Conservation (phyloP, 2,888 invertebrate species). For the Drosophila kambysellisi region DNA sequence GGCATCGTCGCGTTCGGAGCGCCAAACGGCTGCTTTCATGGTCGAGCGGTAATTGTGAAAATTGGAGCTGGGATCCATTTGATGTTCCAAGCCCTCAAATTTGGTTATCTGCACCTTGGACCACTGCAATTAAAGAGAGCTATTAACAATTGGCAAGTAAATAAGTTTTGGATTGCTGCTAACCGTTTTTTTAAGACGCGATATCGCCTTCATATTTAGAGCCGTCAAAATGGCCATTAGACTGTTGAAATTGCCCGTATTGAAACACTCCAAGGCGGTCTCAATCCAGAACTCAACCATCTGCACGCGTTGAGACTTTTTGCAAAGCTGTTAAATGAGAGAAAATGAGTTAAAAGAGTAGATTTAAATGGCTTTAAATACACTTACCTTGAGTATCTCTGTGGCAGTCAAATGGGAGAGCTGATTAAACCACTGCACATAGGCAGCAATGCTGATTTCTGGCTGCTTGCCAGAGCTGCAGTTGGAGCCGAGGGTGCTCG, state of each 20-base stretch:
- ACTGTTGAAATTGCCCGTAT: constrained; percentile 98
- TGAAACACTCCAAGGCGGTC: constrained; percentile 97
- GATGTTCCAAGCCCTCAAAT: constrained; percentile 92
- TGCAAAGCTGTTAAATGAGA: constrained; percentile 89
- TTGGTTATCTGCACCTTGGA: constrained; percentile 92
- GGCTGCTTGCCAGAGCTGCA: constrained; percentile 21
- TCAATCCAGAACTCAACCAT: constrained; percentile 98
- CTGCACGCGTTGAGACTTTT: constrained; percentile 95
- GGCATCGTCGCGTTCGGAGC: constrained; percentile 89
- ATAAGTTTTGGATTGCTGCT: constrained; percentile 70
- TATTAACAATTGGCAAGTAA: background rate
- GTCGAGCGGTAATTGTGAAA: constrained; percentile 94
- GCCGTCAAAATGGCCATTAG: constrained; percentile 98
- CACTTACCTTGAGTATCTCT: constrained; percentile 93
- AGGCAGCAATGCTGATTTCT: constrained; percentile 92
- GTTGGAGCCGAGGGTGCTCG: constrained; percentile 89
- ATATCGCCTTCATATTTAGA: constrained; percentile 95
- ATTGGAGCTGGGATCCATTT: constrained; percentile 94
- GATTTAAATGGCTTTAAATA: accelerated
- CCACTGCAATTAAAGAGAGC: constrained; percentile 88
- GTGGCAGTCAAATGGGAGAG: constrained; percentile 97
- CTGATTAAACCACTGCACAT: constrained; percentile 98
- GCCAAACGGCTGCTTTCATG: constrained; percentile 93
- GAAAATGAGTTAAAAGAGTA: background rate
- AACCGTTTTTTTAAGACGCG: constrained; percentile 97